Base-by-base conservation (phyloP, 2,888 invertebrate species). In the Thelaira solivaga region DNA sequence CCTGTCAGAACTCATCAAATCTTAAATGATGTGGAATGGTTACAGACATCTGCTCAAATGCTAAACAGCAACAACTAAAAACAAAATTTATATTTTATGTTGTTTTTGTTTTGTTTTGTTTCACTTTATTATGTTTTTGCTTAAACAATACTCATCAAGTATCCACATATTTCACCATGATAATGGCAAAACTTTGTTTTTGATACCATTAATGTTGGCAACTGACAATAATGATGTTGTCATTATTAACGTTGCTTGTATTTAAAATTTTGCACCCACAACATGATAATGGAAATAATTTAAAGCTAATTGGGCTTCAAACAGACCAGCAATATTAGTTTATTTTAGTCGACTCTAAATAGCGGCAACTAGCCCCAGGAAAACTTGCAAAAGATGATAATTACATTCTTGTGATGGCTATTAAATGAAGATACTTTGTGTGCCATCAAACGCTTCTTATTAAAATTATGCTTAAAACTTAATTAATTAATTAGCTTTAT, bases 301-400 rank as follows among this genome's bases (percentile, higher is more conserved):
- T 47, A 39, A 51, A 45, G 26, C 36, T 74, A 67, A 67, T 67
- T 74, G 59, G 57, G 24, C 20, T 53, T 53, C 43, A 61, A 51
- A 51, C 29, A 41, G 22, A 24, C 59, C 29, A 59, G 53, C 13
- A 2, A 13, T 36, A 36, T 45, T 55, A 24, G 45, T 11, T 6
- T 10, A 43, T 43, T n/a, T 61, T 31, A 26, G 51, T 26, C 31
- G 26, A n/a, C n/a, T 53, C 2, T 11, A 1, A 31, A 5, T 61
- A 1, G 10, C 3, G 53, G 53, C 11, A 20, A n/a, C 43, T 20
- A 11, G 18, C 53, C 53, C 13, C 16, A 34, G 57, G 45, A 18
- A 18, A 22, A 22, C 13, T 39, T 16, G 18, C 29, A 6, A 7
- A 20, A n/a, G n/a, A 6, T 36, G 0, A 8, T 16, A 2, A n/a